A percentile compares a stretch with the other conserved stretches of the same genome.
Evolutionary conservation across 2,797 vertebrate genomes (phyloP).

Genomic region (Cryptoprocta ferox): DNA sequence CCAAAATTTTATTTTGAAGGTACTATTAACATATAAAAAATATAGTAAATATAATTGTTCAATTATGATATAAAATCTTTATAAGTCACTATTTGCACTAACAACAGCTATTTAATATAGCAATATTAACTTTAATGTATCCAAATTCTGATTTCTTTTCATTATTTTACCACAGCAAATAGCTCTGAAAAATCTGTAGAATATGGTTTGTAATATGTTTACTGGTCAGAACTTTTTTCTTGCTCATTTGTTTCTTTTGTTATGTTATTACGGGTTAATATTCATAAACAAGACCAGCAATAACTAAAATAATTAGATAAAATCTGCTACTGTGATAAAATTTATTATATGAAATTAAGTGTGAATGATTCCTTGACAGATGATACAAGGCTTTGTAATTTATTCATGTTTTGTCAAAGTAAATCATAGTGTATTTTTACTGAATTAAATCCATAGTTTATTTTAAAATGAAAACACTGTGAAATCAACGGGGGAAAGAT

Average conservation of each 20-base stretch:
- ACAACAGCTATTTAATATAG: not conserved
- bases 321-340: not conserved
- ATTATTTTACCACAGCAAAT: not conserved
- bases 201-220: not conserved
- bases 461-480: not conserved
- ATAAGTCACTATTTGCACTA: not conserved
- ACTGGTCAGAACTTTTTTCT: not conserved
- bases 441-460: not conserved
- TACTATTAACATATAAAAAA: not conserved
- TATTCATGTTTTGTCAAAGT: not conserved
- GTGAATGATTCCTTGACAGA: not conserved
- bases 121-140: not conserved
- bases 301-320: conserved; percentile 45
- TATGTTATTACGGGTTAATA: not conserved
- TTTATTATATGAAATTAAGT: not conserved
- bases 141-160: not conserved
- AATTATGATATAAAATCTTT: not conserved
- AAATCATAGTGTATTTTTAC: not conserved
- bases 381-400: not conserved
- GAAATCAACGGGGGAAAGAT: not conserved
- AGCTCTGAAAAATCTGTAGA: not conserved
- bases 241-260: not conserved
- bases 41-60: not conserved
- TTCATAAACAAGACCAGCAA: not conserved
- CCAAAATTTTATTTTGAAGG: not conserved